These are phyloP conservation scores for Laterallus jamaicensis DNA, from an alignment of 2,113 vertebrate species.

Conservation along the genomic window DNA sequence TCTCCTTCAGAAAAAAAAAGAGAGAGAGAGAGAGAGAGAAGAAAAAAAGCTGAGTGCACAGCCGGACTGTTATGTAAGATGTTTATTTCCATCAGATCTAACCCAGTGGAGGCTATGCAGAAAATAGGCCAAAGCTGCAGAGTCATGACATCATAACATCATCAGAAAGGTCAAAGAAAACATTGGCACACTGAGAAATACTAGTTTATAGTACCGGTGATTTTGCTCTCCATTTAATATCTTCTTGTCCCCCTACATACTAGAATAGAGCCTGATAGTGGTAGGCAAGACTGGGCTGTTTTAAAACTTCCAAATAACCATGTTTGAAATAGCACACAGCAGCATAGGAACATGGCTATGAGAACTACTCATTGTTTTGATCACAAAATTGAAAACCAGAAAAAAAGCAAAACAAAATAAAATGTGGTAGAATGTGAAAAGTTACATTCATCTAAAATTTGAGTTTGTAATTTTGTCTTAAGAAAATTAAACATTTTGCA, in stretches of 20 bases:
- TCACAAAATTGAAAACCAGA: neutral
- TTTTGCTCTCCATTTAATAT: neutral
- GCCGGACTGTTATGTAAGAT: conserved; percentile 77
- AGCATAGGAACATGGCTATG: neutral
- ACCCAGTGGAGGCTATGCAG: conserved; percentile 54
- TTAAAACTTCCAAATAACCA: neutral
- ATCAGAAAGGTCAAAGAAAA: conserved; percentile 46
- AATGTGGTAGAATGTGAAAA: neutral
- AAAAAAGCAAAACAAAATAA: neutral
- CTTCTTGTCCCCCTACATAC: neutral
- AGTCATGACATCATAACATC: conserved; percentile 55
- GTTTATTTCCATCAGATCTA: conserved; percentile 75
- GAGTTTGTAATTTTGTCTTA: neutral
- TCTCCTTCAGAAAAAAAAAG: conserved; percentile 45
- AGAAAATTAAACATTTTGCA: neutral
- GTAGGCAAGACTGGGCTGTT: neutral
- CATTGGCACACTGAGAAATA: neutral
- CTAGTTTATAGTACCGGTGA: neutral
- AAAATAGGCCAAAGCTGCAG: conserved; percentile 75
- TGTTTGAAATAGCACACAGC: neutral
- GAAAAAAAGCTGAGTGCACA: conserved; percentile 63
- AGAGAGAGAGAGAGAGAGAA: neutral
- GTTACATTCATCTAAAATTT: neutral
- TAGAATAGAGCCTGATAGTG: neutral
- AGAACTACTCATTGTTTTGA: neutral